Evolutionary conservation across 1,140 invertebrate species (phyloP), one percentile per base, ranked within the genome.

Genomic region (Muscidifurax raptorellus): DNA sequence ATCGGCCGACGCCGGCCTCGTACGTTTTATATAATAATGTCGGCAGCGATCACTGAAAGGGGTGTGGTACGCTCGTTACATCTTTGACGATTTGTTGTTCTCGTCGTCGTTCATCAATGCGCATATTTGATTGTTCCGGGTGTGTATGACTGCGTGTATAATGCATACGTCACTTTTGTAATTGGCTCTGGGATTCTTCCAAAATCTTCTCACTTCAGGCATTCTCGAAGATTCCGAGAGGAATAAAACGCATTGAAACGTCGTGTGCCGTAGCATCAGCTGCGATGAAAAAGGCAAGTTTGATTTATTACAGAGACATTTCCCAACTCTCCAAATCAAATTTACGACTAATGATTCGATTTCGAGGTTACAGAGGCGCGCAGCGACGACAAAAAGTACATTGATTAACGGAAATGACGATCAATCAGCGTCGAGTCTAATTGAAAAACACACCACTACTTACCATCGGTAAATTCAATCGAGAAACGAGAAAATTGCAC

Each of bases 401-500:
- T 59, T 82, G 44, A 72, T 69, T 69, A 30, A 66, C 71, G 30
- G 47, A 44, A 83, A 44, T 76, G 52, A 67, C 74, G 36, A 83
- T 83, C 69, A 69, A 83, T 83, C 81, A 83, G 76, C 59, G 30
- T 66, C 12, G 52, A 77, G 10, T 69, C 64, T 83, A 83, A 83
- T 83, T 83, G 74, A 83, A 83, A 77, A 47, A 77, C n/a, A 82
- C 32, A 67, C 75, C 13, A 75, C 32, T 40, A 52, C 36, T 47
- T 36, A 44, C 18, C 66, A 77, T 74, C 80, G 59, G 59, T 40
- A 10, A 44, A 84, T 83, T 77, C 81, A 76, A 82, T 82, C 72
- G 30, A 44, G 76, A 32, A 64, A 79, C 52, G 76, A 84, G 82
- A 78, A 84, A 84, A 84, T 84, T 79, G 44, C 32, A 75, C n/a